Evolutionary conservation across 2,113 vertebrate genomes (phyloP).

Genomic region (Hippopotamus amphibius): DNA sequence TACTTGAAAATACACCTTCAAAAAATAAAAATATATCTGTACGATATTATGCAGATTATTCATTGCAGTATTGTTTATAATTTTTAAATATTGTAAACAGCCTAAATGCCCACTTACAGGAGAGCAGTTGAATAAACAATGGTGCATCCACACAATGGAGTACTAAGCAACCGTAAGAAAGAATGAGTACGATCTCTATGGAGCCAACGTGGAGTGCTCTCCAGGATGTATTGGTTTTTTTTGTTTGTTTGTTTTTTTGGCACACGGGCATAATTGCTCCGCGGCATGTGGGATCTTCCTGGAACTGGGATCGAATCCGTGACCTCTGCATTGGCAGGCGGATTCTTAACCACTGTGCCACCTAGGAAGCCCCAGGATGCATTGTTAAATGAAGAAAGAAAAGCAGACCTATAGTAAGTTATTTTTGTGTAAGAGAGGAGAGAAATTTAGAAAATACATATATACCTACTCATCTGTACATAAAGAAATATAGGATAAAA

Average conservation of each 20-base stretch:
- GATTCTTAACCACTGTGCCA: too few relatives aligned
- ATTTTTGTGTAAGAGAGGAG: neutral
- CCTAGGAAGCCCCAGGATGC: neutral
- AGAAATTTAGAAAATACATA: neutral
- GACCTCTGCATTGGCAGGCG: too few relatives aligned
- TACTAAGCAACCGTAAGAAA: neutral
- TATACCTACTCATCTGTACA: neutral
- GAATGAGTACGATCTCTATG: neutral
- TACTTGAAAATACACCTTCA: slow-evolving; percentile 20
- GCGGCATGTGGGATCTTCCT: too few relatives aligned
- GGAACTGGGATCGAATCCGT: too few relatives aligned
- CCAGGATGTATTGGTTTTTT: neutral
- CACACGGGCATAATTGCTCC: too few relatives aligned
- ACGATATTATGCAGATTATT: neutral
- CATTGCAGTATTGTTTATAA: neutral
- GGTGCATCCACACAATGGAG: neutral
- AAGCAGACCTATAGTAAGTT: neutral
- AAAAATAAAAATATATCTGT: neutral
- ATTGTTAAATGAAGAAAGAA: neutral
- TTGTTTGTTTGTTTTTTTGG: too few relatives aligned
- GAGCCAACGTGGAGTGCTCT: neutral
- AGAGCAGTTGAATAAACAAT: neutral
- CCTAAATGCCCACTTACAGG: neutral
- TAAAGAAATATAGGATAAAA: slow-evolving; percentile 25
- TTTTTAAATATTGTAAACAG: neutral